Percentiles rank a stretch among this genome's conserved stretches.
Evolutionary conservation across 2,888 invertebrate species (phyloP).

Genomic region (Dorcus hopei): DNA sequence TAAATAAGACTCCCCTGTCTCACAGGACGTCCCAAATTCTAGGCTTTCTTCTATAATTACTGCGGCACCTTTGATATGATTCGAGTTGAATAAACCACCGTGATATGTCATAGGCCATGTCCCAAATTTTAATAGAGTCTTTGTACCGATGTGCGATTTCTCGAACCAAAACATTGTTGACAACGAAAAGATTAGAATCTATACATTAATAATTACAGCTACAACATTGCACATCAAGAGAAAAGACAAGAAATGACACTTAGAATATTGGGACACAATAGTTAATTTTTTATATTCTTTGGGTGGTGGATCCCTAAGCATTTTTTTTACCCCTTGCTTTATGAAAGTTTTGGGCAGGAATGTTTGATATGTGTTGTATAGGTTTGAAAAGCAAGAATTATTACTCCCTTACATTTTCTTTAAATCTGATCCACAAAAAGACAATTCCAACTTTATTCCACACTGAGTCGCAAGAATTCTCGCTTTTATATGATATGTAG

Average conservation of each 20-base stretch:
- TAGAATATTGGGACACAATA: conserved; percentile 34
- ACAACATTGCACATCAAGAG: conserved; percentile 17
- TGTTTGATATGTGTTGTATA: conserved; percentile 38
- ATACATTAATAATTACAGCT: conserved; percentile 9
- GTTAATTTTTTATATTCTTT: conserved; percentile 6
- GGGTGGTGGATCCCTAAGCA: conserved; percentile 29
- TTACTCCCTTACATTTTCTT: background rate
- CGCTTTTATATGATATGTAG: no score
- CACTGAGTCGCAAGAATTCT: no score
- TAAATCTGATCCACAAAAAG: background rate
- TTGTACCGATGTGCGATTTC: conserved; percentile 21
- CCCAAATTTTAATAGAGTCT: conserved; percentile 24
- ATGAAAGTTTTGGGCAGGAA: conserved; percentile 21
- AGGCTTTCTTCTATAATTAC: conserved; percentile 29
- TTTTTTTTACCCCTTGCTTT: background rate
- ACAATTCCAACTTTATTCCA: no score
- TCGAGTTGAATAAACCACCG: conserved; percentile 34
- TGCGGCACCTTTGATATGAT: conserved; percentile 45
- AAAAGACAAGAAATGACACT: conserved; percentile 20
- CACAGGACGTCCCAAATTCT: conserved; percentile 11
- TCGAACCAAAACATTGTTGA: conserved; percentile 4
- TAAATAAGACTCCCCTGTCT: conserved; percentile 19
- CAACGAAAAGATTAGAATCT: background rate
- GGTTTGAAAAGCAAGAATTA: conserved; percentile 11
- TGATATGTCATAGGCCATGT: conserved; percentile 44